Conservation (phyloP, 1,140 invertebrate species). For the Macrostomum lignano region DNA sequence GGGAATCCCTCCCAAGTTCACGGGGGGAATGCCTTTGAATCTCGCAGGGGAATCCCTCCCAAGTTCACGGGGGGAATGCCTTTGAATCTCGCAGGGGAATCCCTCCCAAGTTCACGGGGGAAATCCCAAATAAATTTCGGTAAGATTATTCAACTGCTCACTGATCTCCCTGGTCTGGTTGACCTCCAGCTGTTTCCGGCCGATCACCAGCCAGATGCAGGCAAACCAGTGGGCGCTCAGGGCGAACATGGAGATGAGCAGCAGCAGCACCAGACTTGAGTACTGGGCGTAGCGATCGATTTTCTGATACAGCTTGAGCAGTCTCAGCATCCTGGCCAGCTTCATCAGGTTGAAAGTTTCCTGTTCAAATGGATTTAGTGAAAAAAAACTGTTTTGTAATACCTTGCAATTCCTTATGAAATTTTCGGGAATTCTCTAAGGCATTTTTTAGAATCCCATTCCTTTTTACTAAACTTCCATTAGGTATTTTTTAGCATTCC, state of each 20-base stretch:
- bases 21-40: too few species aligned
- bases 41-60: too few species aligned
- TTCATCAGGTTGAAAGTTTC: slow-evolving; percentile 7
- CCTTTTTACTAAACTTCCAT: too few species aligned
- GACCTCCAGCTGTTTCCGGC: neutral
- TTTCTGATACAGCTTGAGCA: slow-evolving; percentile 9
- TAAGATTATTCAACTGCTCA: too few species aligned
- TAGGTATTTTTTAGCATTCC: too few species aligned
- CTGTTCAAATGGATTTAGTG: neutral
- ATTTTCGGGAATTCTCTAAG: too few species aligned
- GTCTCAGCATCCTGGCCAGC: slow-evolving; percentile 9
- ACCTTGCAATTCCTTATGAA: slow-evolving; percentile 1
- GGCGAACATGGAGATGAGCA: slow-evolving; percentile 10
- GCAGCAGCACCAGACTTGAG: slow-evolving; percentile 8
- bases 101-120: too few species aligned
- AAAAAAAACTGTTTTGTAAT: neutral
- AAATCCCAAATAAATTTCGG: too few species aligned
- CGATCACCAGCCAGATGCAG: slow-evolving; percentile 11
- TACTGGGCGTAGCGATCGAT: slow-evolving; percentile 10
- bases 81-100: too few species aligned
- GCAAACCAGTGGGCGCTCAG: slow-evolving; percentile 10
- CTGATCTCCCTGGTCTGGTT: slow-evolving; percentile 1
- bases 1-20: too few species aligned
- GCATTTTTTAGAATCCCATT: too few species aligned
- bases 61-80: too few species aligned